Evolutionary conservation across 2,113 vertebrate genomes (phyloP), one percentile per base, ranked within the genome.

Genomic region (Thamnophis sirtalis): DNA sequence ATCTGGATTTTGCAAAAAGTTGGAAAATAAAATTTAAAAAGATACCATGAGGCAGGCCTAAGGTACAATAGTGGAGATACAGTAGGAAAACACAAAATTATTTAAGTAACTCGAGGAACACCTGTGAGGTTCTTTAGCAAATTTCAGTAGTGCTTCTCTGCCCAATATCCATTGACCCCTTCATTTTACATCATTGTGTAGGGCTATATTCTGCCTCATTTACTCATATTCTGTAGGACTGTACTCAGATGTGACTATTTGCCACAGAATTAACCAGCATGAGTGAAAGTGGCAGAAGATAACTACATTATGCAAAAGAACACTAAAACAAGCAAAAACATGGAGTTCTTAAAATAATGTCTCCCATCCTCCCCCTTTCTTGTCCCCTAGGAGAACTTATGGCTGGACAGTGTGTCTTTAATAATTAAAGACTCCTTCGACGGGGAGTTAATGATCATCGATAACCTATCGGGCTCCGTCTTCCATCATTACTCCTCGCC

Each of bases 341-440:
- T 89, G 0, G 50, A 93, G 86, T 96, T 96, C 95, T 96, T 95
- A 93, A 97, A 97, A 96, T 98, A 96, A 97, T 97, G 96, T 97
- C 95, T 97, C 93, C 96, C 96, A 97, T 97, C 97, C 97, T 93
- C 97, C 97, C 97, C 97, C 96, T 96, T 98, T 97, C 97, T 97
- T 97, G 97, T 97, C 97, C 97, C 97, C 97, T 98, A 99, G 99
- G 99, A 99, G 98, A 99, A 98, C 97, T 98, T 99, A 97, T 99
- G 99, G 99, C 98, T 99, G 98, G 99, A 99, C 98, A 99, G 99
- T 96, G 99, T 99, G 94, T 99, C 99, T 97, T 98, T 99, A 97
- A 98, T 99, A 96, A 99, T 99, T 98, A 99, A 99, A 98, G 99
- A 99, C 97, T 98, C 99, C 73, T 98, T 99, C 97, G 99, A 99